A percentile compares a stretch with the other conserved stretches of the same genome.
Evolutionary conservation across 2,888 invertebrate species (phyloP).

Genomic region (Hermaeophaga mercurialis): DNA sequence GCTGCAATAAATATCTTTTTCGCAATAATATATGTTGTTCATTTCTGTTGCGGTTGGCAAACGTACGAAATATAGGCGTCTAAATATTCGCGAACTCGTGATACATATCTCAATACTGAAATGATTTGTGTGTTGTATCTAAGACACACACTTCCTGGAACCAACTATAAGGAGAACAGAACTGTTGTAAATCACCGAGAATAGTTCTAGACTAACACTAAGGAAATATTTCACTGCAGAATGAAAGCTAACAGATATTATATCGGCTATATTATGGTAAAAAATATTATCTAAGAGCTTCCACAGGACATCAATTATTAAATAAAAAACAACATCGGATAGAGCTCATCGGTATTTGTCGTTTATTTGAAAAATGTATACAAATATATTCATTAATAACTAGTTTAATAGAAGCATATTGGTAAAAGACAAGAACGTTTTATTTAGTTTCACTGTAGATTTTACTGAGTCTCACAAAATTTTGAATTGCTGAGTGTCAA

Average conservation of each 20-base stretch:
- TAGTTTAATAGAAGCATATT: too few relatives aligned
- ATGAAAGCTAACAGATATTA: constrained; percentile 20
- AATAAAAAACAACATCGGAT: too few relatives aligned
- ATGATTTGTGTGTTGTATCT: constrained; percentile 35
- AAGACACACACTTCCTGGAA: constrained; percentile 28
- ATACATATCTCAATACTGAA: constrained; percentile 33
- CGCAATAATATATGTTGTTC: constrained; percentile 28
- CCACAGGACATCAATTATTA: neutral
- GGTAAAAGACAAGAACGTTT: too few relatives aligned
- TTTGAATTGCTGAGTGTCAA: too few relatives aligned
- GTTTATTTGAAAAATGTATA: too few relatives aligned
- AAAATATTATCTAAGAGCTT: constrained; percentile 7
- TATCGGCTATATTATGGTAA: constrained; percentile 4
- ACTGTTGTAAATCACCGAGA: constrained; percentile 22
- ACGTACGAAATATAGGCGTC: constrained; percentile 26
- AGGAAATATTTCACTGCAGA: constrained; percentile 17
- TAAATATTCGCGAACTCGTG: constrained; percentile 34
- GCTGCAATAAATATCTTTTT: constrained; percentile 27
- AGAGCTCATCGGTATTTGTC: too few relatives aligned
- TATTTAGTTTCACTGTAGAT: too few relatives aligned
- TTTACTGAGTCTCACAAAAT: too few relatives aligned
- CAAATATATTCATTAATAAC: too few relatives aligned
- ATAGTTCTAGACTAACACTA: constrained; percentile 16
- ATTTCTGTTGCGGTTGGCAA: constrained; percentile 22
- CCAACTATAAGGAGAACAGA: constrained; percentile 22